phyloP scores from a whole-genome alignment of 2,888 invertebrate species.

The Mythimna loreyi region DNA sequence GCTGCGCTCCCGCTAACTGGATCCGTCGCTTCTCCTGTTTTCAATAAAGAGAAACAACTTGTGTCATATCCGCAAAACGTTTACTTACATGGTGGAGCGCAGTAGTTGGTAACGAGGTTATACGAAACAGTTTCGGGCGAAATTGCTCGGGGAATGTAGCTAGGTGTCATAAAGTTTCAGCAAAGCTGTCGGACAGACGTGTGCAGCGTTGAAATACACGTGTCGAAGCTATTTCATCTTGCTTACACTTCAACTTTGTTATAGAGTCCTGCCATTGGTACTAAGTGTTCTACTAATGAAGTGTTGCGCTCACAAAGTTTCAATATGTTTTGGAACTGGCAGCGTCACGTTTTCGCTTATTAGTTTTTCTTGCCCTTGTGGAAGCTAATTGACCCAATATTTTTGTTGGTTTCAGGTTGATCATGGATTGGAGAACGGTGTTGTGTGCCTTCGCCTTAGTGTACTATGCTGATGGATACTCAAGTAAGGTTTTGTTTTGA shows the following conservation, averaged over 20 bases:
- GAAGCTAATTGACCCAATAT: conserved; percentile 21
- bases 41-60: conserved; percentile 85
- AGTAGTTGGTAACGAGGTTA: conserved; percentile 87
- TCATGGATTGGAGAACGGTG: conserved; percentile 85
- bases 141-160: conserved; percentile 85
- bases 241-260: conserved; percentile 73
- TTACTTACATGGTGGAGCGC: conserved; percentile 80
- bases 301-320: conserved; percentile 29
- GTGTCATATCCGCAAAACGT: conserved; percentile 83
- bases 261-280: conserved; percentile 63
- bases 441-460: conserved; percentile 78
- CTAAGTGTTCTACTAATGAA: conserved; percentile 56
- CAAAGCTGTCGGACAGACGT: conserved; percentile 82
- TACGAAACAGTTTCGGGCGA: conserved; percentile 84
- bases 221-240: conserved; percentile 80
- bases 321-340: conserved; percentile 41
- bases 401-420: conserved; percentile 78
- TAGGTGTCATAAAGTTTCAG: conserved; percentile 87
- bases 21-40: conserved; percentile 72
- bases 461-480: conserved; percentile 84
- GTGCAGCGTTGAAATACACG: conserved; percentile 81
- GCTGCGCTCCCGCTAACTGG: conserved; percentile 63
- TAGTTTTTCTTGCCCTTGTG: conserved; percentile 33
- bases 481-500: conserved; percentile 79
- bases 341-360: conserved; percentile 38